Conservation (phyloP, 2,113 vertebrate genomes). For the Heptranchias perlo region DNA sequence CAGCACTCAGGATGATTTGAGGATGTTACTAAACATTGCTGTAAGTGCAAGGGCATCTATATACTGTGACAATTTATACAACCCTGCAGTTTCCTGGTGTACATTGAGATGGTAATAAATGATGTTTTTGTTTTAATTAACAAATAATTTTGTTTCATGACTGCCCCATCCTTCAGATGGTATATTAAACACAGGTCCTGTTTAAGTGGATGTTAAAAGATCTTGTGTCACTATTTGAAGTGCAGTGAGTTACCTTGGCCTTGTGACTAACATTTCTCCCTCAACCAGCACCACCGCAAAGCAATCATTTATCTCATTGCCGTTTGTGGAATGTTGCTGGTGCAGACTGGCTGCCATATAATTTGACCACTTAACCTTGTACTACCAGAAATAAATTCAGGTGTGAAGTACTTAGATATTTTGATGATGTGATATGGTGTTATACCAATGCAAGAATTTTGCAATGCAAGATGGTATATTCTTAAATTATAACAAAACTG, state of each 20-base stretch:
- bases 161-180: not conserved
- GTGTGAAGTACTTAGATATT: not conserved
- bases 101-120: not conserved
- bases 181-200: not conserved
- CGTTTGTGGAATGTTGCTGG: not conserved
- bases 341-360: not conserved
- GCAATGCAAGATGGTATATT: not conserved
- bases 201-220: not conserved
- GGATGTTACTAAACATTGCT: not conserved
- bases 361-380: not conserved
- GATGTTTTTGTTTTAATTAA: not conserved
- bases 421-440: not conserved
- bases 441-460: not conserved
- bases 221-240: not conserved
- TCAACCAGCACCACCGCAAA: not conserved
- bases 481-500: not conserved
- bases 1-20: not conserved
- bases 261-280: not conserved
- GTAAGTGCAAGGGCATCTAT: not conserved
- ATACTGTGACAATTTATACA: not conserved
- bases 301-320: not conserved
- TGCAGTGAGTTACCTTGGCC: not conserved
- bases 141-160: not conserved
- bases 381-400: not conserved
- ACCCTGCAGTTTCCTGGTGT: not conserved